These are phyloP conservation scores for Steatocranus sp. DNA, from an alignment of 2,797 vertebrate genomes.

Conservation along the genomic window DNA sequence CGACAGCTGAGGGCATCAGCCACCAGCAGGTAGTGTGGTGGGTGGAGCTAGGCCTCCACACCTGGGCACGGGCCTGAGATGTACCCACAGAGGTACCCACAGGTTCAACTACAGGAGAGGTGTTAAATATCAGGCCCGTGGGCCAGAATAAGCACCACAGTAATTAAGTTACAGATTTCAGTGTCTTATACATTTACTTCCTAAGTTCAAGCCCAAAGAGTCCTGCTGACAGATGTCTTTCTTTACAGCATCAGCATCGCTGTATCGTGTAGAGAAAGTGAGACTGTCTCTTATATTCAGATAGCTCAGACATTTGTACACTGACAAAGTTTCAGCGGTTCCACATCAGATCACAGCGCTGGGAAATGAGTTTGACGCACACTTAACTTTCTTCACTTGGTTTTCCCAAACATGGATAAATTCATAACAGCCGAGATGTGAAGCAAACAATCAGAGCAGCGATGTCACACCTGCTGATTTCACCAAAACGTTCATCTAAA, in stretches of 20 bases:
- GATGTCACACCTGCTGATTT: not conserved
- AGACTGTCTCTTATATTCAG: not conserved
- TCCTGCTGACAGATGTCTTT: not conserved
- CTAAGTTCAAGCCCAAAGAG: not conserved
- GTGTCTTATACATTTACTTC: rapidly evolving
- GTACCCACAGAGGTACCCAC: not conserved
- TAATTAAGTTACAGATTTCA: not conserved
- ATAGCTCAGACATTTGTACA: not conserved
- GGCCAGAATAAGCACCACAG: not conserved
- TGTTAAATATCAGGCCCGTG: not conserved
- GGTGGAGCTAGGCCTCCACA: not conserved
- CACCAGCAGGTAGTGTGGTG: rapidly evolving
- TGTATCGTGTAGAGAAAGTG: rapidly evolving
- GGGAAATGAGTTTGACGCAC: not conserved
- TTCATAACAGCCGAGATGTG: rapidly evolving
- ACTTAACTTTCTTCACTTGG: not conserved
- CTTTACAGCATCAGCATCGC: rapidly evolving
- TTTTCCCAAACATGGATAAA: not conserved
- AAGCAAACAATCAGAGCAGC: not conserved
- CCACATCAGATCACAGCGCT: not conserved
- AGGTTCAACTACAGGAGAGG: not conserved
- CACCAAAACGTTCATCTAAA: not conserved
- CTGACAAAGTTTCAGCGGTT: rapidly evolving
- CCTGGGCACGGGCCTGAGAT: not conserved
- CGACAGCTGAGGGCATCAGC: not conserved